These are phyloP conservation scores for Plemyria rubiginata DNA, from an alignment of 2,888 invertebrate genomes.

Conservation along the genomic window DNA sequence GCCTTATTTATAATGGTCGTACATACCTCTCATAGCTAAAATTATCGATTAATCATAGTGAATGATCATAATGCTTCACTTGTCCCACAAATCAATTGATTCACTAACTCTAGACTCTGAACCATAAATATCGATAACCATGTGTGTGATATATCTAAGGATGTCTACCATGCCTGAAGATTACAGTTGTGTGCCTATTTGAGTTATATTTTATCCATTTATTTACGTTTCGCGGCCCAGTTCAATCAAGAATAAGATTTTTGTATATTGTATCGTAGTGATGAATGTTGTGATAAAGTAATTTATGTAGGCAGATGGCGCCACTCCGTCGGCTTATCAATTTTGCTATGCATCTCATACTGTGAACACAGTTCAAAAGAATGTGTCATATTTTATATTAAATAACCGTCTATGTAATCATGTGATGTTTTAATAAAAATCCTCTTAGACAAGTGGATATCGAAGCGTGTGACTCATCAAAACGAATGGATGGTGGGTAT, in stretches of 20 bases:
- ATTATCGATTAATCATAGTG: no score
- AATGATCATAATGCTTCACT: no score
- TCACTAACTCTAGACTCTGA: no score
- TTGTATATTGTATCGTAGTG: constrained; percentile 51
- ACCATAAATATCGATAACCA: no score
- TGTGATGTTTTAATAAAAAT: constrained; percentile 54
- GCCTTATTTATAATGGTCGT: no score
- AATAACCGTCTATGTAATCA: constrained; percentile 84
- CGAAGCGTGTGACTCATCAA: neutral
- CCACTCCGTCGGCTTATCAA: constrained; percentile 57
- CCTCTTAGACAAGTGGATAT: neutral
- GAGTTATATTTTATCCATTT: neutral
- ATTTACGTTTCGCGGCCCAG: constrained; percentile 4
- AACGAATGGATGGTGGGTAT: no score
- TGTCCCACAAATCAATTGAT: no score
- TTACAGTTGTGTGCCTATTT: neutral
- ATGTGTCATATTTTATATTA: constrained; percentile 86
- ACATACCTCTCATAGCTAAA: no score
- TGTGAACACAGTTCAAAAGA: constrained; percentile 83
- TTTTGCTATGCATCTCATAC: constrained; percentile 82
- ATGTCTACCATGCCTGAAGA: no score
- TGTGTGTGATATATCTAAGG: no score
- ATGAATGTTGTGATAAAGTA: constrained; percentile 67
- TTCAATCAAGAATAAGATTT: constrained; percentile 33
- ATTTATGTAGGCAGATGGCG: constrained; percentile 43